Conservation (phyloP, 2,888 invertebrate genomes). For the Sepiola atlantica region DNA sequence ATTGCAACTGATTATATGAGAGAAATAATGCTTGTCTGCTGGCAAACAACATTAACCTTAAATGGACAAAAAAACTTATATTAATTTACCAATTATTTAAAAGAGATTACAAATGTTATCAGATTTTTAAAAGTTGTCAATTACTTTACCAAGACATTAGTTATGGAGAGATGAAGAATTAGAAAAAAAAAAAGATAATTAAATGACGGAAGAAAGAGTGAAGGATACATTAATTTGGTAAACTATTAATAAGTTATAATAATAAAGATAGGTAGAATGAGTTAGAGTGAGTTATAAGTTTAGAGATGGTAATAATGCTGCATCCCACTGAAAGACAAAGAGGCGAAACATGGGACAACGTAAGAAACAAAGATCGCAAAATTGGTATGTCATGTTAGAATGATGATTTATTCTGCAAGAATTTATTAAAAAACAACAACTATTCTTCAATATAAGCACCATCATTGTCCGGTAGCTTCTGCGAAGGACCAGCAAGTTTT, state of each 20-base stretch:
- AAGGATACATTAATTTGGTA: neutral
- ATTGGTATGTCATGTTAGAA: neutral
- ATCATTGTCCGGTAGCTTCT: too few species aligned
- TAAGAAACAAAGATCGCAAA: neutral
- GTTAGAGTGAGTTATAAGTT: neutral
- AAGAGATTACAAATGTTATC: neutral
- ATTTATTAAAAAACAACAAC: too few species aligned
- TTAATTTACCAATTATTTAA: neutral
- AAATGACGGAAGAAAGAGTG: neutral
- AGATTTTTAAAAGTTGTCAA: conserved; percentile 15
- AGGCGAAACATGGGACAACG: neutral
- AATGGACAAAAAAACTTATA: neutral
- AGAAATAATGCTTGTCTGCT: neutral
- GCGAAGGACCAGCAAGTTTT: too few species aligned
- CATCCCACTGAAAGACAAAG: neutral
- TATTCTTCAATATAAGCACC: too few species aligned
- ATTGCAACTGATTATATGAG: neutral
- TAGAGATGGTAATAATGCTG: neutral
- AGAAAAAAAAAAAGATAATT: neutral
- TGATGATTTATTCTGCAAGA: too few species aligned
- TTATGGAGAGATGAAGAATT: neutral
- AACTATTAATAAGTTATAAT: neutral
- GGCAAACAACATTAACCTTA: conserved; percentile 32
- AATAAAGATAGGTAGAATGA: neutral
- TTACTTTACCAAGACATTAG: neutral